Evolutionary conservation across 2,797 vertebrate genomes (phyloP).

Genomic region (Staurois parvus): DNA sequence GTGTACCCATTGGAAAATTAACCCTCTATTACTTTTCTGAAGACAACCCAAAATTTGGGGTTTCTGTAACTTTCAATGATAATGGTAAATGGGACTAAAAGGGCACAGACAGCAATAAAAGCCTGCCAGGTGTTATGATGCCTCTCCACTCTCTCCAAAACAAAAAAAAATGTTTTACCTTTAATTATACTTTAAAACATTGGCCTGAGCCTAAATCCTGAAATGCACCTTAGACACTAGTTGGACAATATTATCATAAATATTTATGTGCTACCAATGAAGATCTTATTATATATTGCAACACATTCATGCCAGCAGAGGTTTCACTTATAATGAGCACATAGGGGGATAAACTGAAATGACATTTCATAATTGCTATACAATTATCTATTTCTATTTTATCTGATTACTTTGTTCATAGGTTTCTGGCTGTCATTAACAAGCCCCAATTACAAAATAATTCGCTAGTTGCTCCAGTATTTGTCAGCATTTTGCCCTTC

Average conservation of each 20-base stretch:
- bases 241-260: background rate
- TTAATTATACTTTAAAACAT: too few relatives aligned
- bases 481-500: background rate
- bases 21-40: too few relatives aligned
- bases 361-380: slow-evolving; percentile 27
- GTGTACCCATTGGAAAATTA: too few relatives aligned
- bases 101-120: too few relatives aligned
- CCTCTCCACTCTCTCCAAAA: too few relatives aligned
- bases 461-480: background rate
- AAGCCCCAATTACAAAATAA: slow-evolving; percentile 1
- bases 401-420: background rate
- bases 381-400: slow-evolving; percentile 11
- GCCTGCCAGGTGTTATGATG: too few relatives aligned
- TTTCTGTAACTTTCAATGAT: too few relatives aligned
- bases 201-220: background rate
- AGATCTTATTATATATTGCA: background rate
- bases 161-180: too few relatives aligned
- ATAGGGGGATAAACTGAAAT: slow-evolving; percentile 8
- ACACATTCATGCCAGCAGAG: background rate
- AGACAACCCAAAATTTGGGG: too few relatives aligned
- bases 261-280: background rate
- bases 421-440: background rate
- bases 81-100: too few relatives aligned
- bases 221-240: background rate
- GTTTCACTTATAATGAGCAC: slow-evolving; percentile 14